Percentiles rank a stretch among this genome's conserved stretches.
These are phyloP conservation scores for Oreochromis tanganicae DNA, from an alignment of 2,113 vertebrate species.

Conservation along the genomic window DNA sequence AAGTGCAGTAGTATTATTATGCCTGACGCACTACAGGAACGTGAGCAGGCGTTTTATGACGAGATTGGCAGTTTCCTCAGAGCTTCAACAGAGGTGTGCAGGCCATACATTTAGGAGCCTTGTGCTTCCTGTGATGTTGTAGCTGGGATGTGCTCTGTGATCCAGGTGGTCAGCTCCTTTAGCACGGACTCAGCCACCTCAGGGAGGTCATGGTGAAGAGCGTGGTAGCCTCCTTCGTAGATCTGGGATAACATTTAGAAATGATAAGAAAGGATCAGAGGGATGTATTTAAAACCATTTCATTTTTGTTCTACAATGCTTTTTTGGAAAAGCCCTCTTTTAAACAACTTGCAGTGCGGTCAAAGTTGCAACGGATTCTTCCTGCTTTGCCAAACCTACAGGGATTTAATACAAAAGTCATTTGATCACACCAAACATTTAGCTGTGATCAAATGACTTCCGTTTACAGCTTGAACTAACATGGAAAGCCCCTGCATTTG, in stretches of 20 bases:
- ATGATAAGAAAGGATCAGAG: neutral
- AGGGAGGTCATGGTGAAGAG: conserved; percentile 90
- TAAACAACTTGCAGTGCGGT: neutral
- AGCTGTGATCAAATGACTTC: neutral
- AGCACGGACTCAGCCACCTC: conserved; percentile 82
- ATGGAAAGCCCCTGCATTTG: neutral
- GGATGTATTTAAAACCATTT: neutral
- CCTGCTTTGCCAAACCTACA: neutral
- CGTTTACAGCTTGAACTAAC: neutral
- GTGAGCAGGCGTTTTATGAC: neutral
- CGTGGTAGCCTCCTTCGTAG: conserved; percentile 87
- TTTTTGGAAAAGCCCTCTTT: neutral
- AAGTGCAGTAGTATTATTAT: neutral
- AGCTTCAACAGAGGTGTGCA: neutral
- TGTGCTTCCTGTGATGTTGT: neutral
- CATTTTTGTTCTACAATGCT: neutral
- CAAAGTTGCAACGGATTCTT: neutral
- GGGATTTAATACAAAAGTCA: neutral
- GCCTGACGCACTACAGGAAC: neutral
- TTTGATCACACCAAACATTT: neutral
- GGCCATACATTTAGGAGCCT: conserved; percentile 7
- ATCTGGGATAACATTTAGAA: conserved; percentile 70
- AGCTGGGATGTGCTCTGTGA: conserved; percentile 66
- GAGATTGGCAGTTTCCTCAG: neutral
- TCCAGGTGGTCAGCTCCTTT: conserved; percentile 84